Evolutionary conservation across 2,113 vertebrate genomes (phyloP).

Genomic region (Daboia siamensis): DNA sequence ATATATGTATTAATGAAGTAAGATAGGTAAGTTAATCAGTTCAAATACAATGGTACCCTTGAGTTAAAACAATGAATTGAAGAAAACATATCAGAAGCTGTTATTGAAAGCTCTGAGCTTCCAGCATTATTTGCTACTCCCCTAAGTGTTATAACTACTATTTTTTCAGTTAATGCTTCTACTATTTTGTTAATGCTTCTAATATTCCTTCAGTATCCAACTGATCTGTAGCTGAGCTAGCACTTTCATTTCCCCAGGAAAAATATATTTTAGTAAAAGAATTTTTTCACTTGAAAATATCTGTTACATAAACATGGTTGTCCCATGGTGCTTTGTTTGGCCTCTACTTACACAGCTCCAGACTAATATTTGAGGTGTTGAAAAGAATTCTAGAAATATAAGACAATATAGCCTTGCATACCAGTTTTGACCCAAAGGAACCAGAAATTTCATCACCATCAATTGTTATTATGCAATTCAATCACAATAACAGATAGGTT

Average conservation of each 20-base stretch:
- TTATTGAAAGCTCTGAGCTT: background rate
- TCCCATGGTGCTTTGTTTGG: background rate
- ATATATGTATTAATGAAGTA: background rate
- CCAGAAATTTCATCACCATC: background rate
- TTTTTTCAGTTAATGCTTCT: background rate
- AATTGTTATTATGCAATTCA: background rate
- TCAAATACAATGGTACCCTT: background rate
- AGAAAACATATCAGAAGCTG: background rate
- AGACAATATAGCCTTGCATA: background rate
- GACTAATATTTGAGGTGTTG: background rate
- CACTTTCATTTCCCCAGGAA: background rate
- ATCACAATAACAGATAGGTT: background rate
- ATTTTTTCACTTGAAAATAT: background rate
- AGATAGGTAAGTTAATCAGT: background rate
- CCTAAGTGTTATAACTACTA: background rate
- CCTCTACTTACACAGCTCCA: background rate
- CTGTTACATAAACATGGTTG: background rate
- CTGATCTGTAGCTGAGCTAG: background rate
- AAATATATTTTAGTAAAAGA: background rate
- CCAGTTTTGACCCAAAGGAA: background rate
- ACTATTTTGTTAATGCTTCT: background rate
- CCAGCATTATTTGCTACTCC: background rate
- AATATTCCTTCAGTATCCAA: background rate
- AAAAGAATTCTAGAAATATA: background rate
- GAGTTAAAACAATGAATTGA: background rate